Conservation (phyloP, 2,797 vertebrate genomes). For the Malurus leucopterus region DNA sequence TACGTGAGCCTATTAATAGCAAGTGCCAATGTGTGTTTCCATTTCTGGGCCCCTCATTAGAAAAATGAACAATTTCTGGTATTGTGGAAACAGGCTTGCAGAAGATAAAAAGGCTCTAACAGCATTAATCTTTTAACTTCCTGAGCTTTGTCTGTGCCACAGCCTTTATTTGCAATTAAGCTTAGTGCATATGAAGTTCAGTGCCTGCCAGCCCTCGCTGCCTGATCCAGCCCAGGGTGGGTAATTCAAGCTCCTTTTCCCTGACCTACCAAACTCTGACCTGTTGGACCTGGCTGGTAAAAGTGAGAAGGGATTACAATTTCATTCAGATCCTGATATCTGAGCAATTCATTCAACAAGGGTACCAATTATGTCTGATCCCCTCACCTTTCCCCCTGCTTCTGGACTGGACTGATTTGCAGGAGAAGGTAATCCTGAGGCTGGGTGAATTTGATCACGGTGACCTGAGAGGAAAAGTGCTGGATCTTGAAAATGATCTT, state of each 20-base stretch:
- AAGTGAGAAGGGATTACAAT: constrained; percentile 42
- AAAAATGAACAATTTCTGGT: background rate
- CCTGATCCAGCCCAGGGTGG: background rate
- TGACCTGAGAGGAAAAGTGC: background rate
- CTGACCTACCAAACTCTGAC: constrained; percentile 37
- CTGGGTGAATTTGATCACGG: background rate
- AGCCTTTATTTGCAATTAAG: constrained; percentile 48
- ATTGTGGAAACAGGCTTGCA: background rate
- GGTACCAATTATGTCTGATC: constrained; percentile 33
- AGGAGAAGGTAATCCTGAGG: background rate
- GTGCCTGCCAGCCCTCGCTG: background rate
- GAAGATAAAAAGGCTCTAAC: background rate
- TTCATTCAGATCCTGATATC: constrained; percentile 34
- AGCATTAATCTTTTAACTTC: constrained; percentile 28
- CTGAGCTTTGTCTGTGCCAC: background rate
- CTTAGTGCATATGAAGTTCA: constrained; percentile 32
- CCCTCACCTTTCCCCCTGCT: constrained; percentile 41
- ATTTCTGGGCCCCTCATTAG: background rate
- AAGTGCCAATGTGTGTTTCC: background rate
- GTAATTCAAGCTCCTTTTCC: constrained; percentile 37
- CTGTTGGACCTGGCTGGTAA: constrained; percentile 5
- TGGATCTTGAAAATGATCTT: background rate
- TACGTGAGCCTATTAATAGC: background rate
- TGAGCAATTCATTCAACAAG: constrained; percentile 44
- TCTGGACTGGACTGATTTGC: constrained; percentile 29